Conservation (phyloP, 2,113 vertebrate species). For the Cephalopterus ornatus region DNA sequence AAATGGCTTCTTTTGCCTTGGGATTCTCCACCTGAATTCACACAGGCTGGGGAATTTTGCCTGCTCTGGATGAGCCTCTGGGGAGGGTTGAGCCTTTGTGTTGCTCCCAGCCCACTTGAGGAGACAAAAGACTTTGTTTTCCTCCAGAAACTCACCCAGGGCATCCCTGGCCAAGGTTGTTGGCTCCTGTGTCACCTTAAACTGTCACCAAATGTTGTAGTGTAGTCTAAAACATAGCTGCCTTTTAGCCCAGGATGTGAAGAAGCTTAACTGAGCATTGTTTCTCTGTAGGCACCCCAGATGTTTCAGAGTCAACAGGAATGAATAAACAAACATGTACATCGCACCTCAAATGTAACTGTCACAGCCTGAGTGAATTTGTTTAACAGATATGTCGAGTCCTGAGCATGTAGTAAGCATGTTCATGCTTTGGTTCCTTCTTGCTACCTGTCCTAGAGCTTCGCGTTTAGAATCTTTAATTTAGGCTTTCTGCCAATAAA, state of each 20-base stretch:
- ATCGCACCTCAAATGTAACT: slow-evolving; percentile 65
- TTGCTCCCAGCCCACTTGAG: neutral
- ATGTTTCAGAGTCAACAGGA: slow-evolving; percentile 58
- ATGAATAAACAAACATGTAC: slow-evolving; percentile 50
- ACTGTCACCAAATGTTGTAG: neutral
- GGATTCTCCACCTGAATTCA: slow-evolving; percentile 21
- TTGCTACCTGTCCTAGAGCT: slow-evolving; percentile 51
- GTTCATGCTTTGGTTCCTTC: slow-evolving; percentile 60
- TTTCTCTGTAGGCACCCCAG: slow-evolving; percentile 63
- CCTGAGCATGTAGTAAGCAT: slow-evolving; percentile 64
- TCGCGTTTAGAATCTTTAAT: slow-evolving; percentile 25
- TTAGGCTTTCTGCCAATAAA: slow-evolving; percentile 36
- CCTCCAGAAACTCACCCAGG: neutral
- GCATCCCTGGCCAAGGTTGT: neutral
- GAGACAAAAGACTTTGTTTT: neutral
- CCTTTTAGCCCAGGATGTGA: neutral
- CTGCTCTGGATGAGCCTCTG: neutral
- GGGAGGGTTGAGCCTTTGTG: neutral
- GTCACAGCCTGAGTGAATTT: slow-evolving; percentile 66
- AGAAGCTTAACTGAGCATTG: slow-evolving; percentile 56
- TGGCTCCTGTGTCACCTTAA: neutral
- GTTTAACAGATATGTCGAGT: slow-evolving; percentile 63
- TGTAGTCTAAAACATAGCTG: neutral
- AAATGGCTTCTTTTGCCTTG: neutral
- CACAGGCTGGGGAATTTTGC: neutral